These are phyloP conservation scores for Saxicola maurus DNA, from an alignment of 2,797 vertebrate genomes.

Conservation along the genomic window DNA sequence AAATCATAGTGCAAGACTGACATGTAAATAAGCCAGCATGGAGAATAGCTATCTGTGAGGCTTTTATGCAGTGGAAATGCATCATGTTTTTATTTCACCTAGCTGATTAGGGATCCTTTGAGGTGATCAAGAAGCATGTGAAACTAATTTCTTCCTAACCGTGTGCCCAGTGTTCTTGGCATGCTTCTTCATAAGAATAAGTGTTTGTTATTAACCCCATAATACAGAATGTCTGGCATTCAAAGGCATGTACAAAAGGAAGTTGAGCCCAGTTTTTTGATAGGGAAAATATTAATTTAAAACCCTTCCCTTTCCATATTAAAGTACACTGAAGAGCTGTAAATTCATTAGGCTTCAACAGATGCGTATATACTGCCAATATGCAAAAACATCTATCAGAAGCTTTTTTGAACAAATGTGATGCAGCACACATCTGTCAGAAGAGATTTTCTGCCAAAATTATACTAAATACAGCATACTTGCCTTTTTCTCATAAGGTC, in stretches of 20 bases:
- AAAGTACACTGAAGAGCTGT: background rate
- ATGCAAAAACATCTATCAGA: background rate
- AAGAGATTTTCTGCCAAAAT: background rate
- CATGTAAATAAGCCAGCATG: conserved; percentile 40
- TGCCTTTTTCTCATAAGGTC: background rate
- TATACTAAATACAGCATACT: background rate
- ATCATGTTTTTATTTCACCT: conserved; percentile 47
- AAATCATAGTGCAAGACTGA: conserved; percentile 51
- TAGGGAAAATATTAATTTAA: background rate
- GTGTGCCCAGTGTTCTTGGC: conserved; percentile 38
- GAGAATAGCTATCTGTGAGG: conserved; percentile 42
- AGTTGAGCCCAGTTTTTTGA: background rate
- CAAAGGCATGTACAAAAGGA: background rate
- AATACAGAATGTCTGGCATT: conserved; percentile 36
- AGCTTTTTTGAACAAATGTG: background rate
- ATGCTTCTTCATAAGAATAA: conserved; percentile 36
- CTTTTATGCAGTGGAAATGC: conserved; percentile 39
- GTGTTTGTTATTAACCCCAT: conserved; percentile 53
- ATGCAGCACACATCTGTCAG: background rate
- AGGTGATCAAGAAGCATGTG: conserved; percentile 28
- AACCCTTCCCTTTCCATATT: background rate
- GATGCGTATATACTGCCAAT: background rate
- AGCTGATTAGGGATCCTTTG: conserved; percentile 35
- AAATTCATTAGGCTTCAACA: background rate
- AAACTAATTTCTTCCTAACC: conserved; percentile 34